Percentiles rank a stretch among this genome's conserved stretches.
phyloP scores from a whole-genome alignment of 2,888 invertebrate genomes.

The Cryptocephalus moraei region DNA sequence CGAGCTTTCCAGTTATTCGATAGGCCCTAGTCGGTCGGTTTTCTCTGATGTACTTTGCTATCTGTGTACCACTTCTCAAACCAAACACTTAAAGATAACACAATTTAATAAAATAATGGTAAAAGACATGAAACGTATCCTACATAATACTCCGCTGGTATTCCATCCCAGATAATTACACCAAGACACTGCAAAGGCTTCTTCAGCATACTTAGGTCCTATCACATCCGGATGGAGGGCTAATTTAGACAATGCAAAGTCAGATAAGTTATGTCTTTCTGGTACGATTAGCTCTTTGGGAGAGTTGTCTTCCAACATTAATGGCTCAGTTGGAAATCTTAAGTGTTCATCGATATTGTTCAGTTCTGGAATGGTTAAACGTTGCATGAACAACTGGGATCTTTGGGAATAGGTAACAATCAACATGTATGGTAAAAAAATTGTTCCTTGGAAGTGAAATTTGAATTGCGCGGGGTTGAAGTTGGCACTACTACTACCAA shows the following conservation, averaged over 20 bases:
- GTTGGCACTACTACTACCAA: background rate
- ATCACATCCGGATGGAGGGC: too few species aligned
- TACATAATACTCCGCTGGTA: conserved; percentile 67
- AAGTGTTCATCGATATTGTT: conserved; percentile 49
- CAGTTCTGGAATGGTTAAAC: conserved; percentile 46
- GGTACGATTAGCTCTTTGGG: conserved; percentile 46
- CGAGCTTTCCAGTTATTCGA: conserved; percentile 64
- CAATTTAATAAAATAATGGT: background rate
- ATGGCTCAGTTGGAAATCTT: conserved; percentile 47
- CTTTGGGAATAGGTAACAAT: background rate
- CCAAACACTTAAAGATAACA: conserved; percentile 53
- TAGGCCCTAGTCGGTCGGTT: conserved; percentile 58
- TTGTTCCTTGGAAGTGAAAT: background rate
- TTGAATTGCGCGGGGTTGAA: conserved; percentile 4
- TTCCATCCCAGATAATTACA: conserved; percentile 52
- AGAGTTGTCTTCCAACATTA: conserved; percentile 55
- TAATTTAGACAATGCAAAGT: too few species aligned
- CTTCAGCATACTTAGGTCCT: conserved; percentile 5
- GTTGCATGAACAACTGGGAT: too few species aligned
- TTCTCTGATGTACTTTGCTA: conserved; percentile 47
- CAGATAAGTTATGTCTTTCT: conserved; percentile 58
- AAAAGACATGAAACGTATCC: conserved; percentile 22
- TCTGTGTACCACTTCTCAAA: conserved; percentile 53
- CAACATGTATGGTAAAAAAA: too few species aligned
- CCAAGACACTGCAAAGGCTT: conserved; percentile 54